Evolutionary conservation across 2,888 invertebrate genomes (phyloP), one percentile per base, ranked within the genome.

Genomic region (Furcula furcula): DNA sequence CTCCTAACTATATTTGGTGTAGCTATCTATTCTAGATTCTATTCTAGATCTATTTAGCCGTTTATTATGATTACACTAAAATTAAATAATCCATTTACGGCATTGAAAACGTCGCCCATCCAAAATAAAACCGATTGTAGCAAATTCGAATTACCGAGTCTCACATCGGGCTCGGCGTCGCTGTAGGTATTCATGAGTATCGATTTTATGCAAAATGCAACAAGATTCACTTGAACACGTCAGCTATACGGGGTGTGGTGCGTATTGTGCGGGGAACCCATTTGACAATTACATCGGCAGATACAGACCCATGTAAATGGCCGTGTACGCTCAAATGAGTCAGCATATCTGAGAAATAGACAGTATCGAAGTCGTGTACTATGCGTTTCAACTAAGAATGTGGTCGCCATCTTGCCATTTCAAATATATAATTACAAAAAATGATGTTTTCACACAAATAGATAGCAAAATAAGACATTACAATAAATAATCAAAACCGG

Each of bases 151-250:
- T 65, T 63, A 70, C 67, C 64, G 71, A 76, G 70, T 76, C 76
- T 79, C 79, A 69, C 73, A 54, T 59, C 66, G 69, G 76, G 67
- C 64, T 65, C 66, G 67, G 54, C 63, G 59, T 58, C 60, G 62
- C 62, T 66, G 73, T 66, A 68, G 63, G 75, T 82, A 85, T 86
- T 87, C 86, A 83, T 79, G 85, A 81, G 76, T 84, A 88, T 88
- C 84, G 88, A 88, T 88, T 88, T 87, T 87, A 87, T 88, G 87
- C 86, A 88, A 87, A 88, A 84, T 86, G 83, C 85, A 87, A 83
- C 85, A 84, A 86, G 84, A 85, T 87, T 87, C 84, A 84, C 82
- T 82, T 76, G 76, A 77, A 78, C 77, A 72, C 65, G 75, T 72
- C 63, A 72, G 55, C 65, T 74, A 54, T 65, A 55, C 61, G 48